Percentiles rank a stretch among this genome's conserved stretches.
Evolutionary conservation across 1,140 invertebrate genomes (phyloP).

Genomic region (Akabosia matsudoensis): DNA sequence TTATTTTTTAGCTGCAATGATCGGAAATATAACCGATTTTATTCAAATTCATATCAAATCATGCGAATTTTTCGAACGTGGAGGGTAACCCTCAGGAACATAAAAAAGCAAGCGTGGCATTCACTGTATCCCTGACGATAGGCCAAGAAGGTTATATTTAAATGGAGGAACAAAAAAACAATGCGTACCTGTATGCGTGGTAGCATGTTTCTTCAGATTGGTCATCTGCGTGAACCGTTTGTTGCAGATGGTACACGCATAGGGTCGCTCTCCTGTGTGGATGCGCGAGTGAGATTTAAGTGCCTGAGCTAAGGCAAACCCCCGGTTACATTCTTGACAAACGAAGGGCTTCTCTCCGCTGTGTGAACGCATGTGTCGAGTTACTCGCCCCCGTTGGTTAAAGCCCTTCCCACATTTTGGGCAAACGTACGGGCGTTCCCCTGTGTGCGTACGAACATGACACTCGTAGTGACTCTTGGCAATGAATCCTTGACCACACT

Average conservation of each 20-base stretch:
- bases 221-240: constrained; percentile 83
- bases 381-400: constrained; percentile 72
- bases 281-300: constrained; percentile 80
- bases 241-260: constrained; percentile 78
- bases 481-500: constrained; percentile 47
- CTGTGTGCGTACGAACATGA: constrained; percentile 50
- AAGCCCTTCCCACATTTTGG: constrained; percentile 81
- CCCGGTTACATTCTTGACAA: constrained; percentile 74
- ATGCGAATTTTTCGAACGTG: too few species aligned
- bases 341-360: constrained; percentile 74
- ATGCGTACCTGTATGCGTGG: not conserved
- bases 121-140: too few species aligned
- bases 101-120: too few species aligned
- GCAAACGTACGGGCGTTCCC: constrained; percentile 67
- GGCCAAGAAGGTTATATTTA: too few species aligned
- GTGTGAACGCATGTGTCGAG: constrained; percentile 70
- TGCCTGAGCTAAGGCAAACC: constrained; percentile 75
- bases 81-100: too few species aligned
- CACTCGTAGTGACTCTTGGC: constrained; percentile 47
- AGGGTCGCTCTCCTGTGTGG: constrained; percentile 81
- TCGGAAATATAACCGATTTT: too few species aligned
- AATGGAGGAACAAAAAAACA: too few species aligned
- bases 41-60: too few species aligned
- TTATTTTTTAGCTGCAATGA: too few species aligned
- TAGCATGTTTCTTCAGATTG: constrained; percentile 50